phyloP scores from a whole-genome alignment of 2,888 invertebrate species.

The Temnothorax ravouxi region DNA sequence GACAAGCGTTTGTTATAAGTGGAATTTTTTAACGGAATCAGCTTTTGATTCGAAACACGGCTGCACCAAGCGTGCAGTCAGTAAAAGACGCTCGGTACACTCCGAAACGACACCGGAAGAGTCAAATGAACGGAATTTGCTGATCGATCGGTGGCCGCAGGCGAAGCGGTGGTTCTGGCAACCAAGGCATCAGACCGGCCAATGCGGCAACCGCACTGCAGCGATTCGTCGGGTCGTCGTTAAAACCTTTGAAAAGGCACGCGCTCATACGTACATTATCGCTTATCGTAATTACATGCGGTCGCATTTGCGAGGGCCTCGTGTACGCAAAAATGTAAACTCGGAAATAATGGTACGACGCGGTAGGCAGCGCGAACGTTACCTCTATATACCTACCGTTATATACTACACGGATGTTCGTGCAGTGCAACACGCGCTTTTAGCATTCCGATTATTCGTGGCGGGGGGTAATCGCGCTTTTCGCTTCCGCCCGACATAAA shows the following conservation, averaged over 20 bases:
- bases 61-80: not conserved
- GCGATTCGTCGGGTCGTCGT: conserved; percentile 56
- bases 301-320: conserved; percentile 5
- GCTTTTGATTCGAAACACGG: not conserved
- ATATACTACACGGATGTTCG: conserved; percentile 12
- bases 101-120: conserved; percentile 14
- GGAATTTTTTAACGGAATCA: not conserved
- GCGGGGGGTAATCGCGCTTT: conserved; percentile 53
- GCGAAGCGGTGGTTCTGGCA: conserved; percentile 19
- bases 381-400: not conserved
- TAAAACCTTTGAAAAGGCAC: conserved; percentile 62
- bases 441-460: conserved; percentile 56
- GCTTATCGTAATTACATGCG: conserved; percentile 64
- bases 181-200: conserved; percentile 26
- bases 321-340: conserved; percentile 52
- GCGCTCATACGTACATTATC: conserved; percentile 62
- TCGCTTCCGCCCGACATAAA: conserved; percentile 38
- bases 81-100: not conserved
- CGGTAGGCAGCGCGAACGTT: conserved; percentile 24
- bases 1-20: not conserved
- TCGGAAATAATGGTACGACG: conserved; percentile 32
- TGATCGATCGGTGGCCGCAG: conserved; percentile 30
- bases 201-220: conserved; percentile 65
- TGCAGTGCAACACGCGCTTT: conserved; percentile 53
- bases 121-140: conserved; percentile 41